These are phyloP conservation scores for Toxonevra muliebris DNA, from an alignment of 2,888 invertebrate genomes.

Conservation along the genomic window DNA sequence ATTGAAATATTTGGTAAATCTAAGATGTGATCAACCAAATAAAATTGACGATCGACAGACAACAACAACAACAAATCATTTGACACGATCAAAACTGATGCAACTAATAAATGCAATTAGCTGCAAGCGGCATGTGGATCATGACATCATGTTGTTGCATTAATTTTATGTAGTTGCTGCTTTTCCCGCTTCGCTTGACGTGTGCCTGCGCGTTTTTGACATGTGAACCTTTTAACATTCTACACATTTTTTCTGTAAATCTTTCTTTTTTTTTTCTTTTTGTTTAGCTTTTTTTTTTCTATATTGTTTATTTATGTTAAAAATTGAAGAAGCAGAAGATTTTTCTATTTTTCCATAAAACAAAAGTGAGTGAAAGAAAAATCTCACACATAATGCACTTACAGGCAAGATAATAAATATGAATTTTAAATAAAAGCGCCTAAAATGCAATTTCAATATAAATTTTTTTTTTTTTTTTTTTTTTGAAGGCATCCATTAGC, in stretches of 20 bases:
- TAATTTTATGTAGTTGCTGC: conserved; percentile 1
- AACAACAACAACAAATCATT: conserved; percentile 28
- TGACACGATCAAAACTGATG: conserved; percentile 23
- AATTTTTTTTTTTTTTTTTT: too few species aligned
- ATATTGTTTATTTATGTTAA: too few species aligned
- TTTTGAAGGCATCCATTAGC: conserved; percentile 27
- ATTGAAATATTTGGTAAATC: too few species aligned
- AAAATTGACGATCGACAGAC: conserved; percentile 17
- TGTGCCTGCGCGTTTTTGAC: conserved; percentile 39
- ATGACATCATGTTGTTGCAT: neutral
- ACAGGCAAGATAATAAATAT: conserved; percentile 25
- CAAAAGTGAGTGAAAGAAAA: too few species aligned
- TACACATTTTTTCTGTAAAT: conserved; percentile 48
- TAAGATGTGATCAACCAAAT: too few species aligned
- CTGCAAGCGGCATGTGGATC: conserved; percentile 6
- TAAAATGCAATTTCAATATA: conserved; percentile 25
- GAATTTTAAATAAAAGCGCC: conserved; percentile 19
- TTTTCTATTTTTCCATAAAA: too few species aligned
- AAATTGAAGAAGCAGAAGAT: too few species aligned
- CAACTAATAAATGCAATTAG: conserved; percentile 34
- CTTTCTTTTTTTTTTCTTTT: too few species aligned
- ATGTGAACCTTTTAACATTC: conserved; percentile 61
- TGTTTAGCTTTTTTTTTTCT: too few species aligned
- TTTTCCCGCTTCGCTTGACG: conserved; percentile 29
- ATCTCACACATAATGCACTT: conserved; percentile 12